These are phyloP conservation scores for Electrona antarctica DNA, from an alignment of 2,113 vertebrate genomes.

Conservation along the genomic window DNA sequence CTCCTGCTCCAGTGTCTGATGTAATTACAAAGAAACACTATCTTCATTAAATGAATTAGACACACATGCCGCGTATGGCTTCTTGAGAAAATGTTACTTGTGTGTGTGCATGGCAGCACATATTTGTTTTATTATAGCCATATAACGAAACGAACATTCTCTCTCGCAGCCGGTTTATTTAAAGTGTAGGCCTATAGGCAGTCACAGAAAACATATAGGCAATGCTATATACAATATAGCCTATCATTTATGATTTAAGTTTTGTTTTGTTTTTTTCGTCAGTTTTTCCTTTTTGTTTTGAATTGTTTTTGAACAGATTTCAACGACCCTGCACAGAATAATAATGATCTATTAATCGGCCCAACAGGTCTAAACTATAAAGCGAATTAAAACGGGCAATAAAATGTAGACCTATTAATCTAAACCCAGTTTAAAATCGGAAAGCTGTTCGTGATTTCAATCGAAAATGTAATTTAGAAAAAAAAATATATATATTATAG, in stretches of 20 bases:
- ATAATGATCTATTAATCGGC: too few species aligned
- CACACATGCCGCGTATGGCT: constrained; percentile 79
- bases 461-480: background rate
- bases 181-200: too few species aligned
- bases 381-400: too few species aligned
- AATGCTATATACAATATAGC: too few species aligned
- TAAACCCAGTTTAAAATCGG: background rate
- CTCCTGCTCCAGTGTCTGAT: constrained; percentile 76
- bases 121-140: too few species aligned
- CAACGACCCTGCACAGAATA: too few species aligned
- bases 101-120: constrained; percentile 1
- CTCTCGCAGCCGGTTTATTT: too few species aligned
- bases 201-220: too few species aligned
- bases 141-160: background rate
- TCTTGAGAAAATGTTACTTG: constrained; percentile 49
- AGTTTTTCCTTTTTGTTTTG: background rate
- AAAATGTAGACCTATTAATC: background rate
- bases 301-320: too few species aligned
- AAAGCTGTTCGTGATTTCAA: background rate
- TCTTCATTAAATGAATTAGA: constrained; percentile 81
- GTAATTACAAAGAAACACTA: constrained; percentile 81
- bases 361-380: too few species aligned
- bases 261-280: background rate
- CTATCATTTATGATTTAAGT: background rate
- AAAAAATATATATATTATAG: background rate